These are phyloP conservation scores for Micronycteris hirsuta DNA, from an alignment of 2,113 vertebrate genomes.

Conservation along the genomic window DNA sequence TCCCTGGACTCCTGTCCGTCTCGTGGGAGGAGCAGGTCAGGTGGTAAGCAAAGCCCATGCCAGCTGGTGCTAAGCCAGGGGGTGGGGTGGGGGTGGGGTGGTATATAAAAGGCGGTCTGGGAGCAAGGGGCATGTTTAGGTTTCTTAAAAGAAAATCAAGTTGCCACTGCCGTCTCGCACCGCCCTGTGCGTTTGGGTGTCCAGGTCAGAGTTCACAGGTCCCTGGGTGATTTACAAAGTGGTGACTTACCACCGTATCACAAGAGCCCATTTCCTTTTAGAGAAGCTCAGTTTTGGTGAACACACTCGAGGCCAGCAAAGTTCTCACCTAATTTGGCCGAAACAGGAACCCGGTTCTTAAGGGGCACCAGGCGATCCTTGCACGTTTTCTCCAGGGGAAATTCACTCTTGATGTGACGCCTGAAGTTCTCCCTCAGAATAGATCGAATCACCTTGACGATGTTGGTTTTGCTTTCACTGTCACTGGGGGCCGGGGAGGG, in stretches of 20 bases:
- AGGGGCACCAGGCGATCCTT: slow-evolving; percentile 87
- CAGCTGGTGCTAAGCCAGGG: neutral
- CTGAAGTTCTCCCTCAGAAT: slow-evolving; percentile 93
- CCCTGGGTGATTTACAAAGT: neutral
- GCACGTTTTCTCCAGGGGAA: slow-evolving; percentile 82
- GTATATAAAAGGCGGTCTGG: neutral
- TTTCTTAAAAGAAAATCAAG: neutral
- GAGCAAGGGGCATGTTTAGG: neutral
- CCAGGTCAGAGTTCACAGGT: neutral
- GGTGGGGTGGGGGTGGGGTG: neutral
- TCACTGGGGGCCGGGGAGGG: slow-evolving; percentile 80
- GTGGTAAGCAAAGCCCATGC: neutral
- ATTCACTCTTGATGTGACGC: slow-evolving; percentile 87
- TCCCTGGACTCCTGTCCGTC: neutral
- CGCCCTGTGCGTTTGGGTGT: neutral
- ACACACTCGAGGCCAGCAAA: neutral
- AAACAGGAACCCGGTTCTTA: slow-evolving; percentile 86
- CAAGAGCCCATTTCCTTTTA: rapidly evolving
- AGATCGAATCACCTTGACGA: slow-evolving; percentile 94
- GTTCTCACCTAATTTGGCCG: slow-evolving; percentile 90
- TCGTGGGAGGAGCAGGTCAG: neutral
- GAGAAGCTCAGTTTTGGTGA: neutral
- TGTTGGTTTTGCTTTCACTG: slow-evolving; percentile 90
- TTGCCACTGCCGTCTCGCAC: neutral
- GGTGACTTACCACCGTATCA: neutral